Evolutionary conservation across 2,888 invertebrate species (phyloP).

Genomic region (Ephialtes manifestator): DNA sequence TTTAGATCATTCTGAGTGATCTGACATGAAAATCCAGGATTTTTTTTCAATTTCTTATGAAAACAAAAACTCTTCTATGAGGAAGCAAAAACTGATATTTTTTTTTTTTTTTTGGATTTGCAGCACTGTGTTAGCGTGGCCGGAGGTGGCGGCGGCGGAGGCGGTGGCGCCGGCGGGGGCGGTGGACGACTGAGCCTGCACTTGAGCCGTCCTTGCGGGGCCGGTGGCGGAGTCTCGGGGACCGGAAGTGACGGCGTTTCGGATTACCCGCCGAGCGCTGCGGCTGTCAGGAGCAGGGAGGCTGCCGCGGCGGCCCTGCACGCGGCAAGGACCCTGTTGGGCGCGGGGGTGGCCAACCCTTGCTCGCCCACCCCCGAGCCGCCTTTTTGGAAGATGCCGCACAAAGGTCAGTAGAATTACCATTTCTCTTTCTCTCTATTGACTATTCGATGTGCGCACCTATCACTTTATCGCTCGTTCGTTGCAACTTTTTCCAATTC

Average conservation of each 20-base stretch:
- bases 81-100: too few relatives aligned
- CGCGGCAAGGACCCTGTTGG: conserved; percentile 87
- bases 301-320: conserved; percentile 87
- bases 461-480: neutral
- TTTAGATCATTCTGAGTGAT: too few relatives aligned
- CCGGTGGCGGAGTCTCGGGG: conserved; percentile 82
- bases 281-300: conserved; percentile 85
- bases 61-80: too few relatives aligned
- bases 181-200: conserved; percentile 88
- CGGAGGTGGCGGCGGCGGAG: conserved; percentile 84
- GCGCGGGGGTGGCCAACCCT: conserved; percentile 89
- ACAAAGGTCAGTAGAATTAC: conserved; percentile 90
- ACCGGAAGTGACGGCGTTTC: conserved; percentile 86
- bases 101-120: conserved; percentile 58
- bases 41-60: too few relatives aligned
- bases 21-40: too few relatives aligned
- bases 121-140: conserved; percentile 86
- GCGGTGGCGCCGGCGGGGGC: conserved; percentile 76
- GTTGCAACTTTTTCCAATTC: neutral
- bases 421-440: neutral
- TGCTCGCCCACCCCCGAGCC: conserved; percentile 91
- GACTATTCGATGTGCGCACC: too few relatives aligned
- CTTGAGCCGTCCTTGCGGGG: conserved; percentile 86
- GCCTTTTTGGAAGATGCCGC: conserved; percentile 95
- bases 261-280: conserved; percentile 85